These are phyloP conservation scores for Prorops nasuta DNA, from an alignment of 1,140 invertebrate species.

Conservation along the genomic window DNA sequence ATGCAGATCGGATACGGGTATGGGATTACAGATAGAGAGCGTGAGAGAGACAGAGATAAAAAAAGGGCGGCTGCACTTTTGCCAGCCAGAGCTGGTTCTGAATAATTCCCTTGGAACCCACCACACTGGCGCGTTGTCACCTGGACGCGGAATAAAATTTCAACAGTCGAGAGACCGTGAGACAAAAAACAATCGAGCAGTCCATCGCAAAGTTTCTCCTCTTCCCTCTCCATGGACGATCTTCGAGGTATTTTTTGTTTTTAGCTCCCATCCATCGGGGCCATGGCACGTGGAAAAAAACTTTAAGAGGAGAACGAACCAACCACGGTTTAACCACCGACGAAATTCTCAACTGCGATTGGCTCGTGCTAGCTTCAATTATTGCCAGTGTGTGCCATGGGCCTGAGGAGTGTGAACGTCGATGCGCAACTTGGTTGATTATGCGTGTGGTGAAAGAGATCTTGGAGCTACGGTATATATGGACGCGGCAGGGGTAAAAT, in stretches of 20 bases:
- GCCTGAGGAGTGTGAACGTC: too few species aligned
- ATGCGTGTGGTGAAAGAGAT: conserved; percentile 55
- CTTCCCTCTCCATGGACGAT: too few species aligned
- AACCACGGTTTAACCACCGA: too few species aligned
- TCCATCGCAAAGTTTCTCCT: too few species aligned
- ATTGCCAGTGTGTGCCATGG: too few species aligned
- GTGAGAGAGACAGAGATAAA: too few species aligned
- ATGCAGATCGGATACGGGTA: conserved; percentile 40
- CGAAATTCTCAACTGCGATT: too few species aligned
- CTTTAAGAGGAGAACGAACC: too few species aligned
- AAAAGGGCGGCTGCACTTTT: conserved; percentile 48
- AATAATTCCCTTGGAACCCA: conserved; percentile 37
- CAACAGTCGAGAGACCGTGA: conserved; percentile 12
- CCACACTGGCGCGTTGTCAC: conserved; percentile 32
- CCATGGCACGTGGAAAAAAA: too few species aligned
- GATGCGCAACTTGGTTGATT: conserved; percentile 20
- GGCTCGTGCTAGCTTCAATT: too few species aligned
- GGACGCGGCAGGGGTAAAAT: conserved; percentile 37
- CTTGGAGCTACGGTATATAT: conserved; percentile 50
- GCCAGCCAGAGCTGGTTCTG: conserved; percentile 38
- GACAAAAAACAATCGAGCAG: conserved; percentile 15
- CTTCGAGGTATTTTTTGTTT: too few species aligned
- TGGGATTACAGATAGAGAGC: conserved; percentile 37
- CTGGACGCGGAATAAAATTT: conserved; percentile 31
- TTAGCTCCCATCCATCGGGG: too few species aligned